Evolutionary conservation across 2,888 invertebrate species (phyloP).

Genomic region (Deilephila elpenor): DNA sequence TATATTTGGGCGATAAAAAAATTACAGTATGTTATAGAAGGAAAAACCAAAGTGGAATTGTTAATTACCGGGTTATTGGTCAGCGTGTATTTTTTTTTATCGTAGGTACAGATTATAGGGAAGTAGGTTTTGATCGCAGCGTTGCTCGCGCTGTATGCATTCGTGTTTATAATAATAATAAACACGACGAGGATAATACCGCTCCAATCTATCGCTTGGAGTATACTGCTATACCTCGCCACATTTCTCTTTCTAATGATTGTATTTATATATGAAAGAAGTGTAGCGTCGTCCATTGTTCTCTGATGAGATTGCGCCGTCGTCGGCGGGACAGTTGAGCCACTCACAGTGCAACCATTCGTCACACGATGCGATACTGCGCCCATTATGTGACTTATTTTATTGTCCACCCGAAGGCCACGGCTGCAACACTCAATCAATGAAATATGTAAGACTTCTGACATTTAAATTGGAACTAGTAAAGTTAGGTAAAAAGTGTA

Average conservation of each 20-base stretch:
- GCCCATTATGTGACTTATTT: background rate
- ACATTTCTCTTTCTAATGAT: conserved; percentile 16
- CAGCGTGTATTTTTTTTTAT: too few species aligned
- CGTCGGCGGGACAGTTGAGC: background rate
- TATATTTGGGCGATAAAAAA: background rate
- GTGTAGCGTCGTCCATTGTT: conserved; percentile 28
- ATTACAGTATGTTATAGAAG: too few species aligned
- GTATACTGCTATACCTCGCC: too few species aligned
- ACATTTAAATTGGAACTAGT: background rate
- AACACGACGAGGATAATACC: background rate
- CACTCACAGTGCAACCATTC: background rate
- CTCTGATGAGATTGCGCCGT: background rate
- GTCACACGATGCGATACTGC: background rate
- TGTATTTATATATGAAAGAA: conserved; percentile 14
- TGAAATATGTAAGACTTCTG: conserved; percentile 1
- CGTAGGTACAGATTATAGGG: too few species aligned
- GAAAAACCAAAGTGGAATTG: too few species aligned
- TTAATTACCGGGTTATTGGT: too few species aligned
- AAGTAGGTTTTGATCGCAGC: too few species aligned
- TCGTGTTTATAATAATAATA: too few species aligned
- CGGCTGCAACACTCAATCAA: background rate
- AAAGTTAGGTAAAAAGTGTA: background rate
- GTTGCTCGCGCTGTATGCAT: too few species aligned
- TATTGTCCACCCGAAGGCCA: background rate
- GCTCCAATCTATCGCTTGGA: background rate